Evolutionary conservation across 2,113 vertebrate species (phyloP), one percentile per base, ranked within the genome.

Genomic region (Hyperoodon ampullatus): DNA sequence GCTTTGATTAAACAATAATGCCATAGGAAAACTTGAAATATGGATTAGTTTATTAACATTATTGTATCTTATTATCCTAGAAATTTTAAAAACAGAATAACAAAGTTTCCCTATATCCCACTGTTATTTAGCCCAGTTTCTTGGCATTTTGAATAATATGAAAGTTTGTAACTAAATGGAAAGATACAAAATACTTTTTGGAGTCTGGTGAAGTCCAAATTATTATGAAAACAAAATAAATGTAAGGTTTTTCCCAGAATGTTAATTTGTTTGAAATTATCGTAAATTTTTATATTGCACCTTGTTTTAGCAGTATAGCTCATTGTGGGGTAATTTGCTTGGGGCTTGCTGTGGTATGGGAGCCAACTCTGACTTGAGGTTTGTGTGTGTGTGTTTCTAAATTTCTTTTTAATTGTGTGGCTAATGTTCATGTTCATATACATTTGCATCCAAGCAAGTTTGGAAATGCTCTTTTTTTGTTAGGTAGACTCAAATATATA

Each of bases 91-190:
- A 75, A 11, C 15, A 33, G 24, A 94, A 97, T 71, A 24, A 35
- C 50, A 77, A 74, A 94, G 47, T 68, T 42, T 66, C 85, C 3
- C 28, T 88, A 0, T 50, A 50, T 80, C 0, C 42, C 0, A 80
- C 1, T 92, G 47, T 35, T 95, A 16, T 63, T 83, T 97, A 96
- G 28, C 19, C 75, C 28, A 94, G 74, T 96, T 42, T 6, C 30
- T 26, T 93, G 39, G 0, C 0, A 53, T 96, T 10, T 75, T 85
- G 39, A 82, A 71, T 75, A 77, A 60, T 61, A 18, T 23, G 5
- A 83, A 80, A 75, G 23, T 65, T 78, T 88, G n/a, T n/a, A 75
- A 70, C 6, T 81, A 95, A 82, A 63, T 70, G 8, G 42, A 91
- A 77, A 47, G 47, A 88, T 74, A 61, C 96, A 89, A 83, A 89